Base-by-base conservation (phyloP, 2,113 vertebrate genomes). In the Balaenoptera acutorostrata region DNA sequence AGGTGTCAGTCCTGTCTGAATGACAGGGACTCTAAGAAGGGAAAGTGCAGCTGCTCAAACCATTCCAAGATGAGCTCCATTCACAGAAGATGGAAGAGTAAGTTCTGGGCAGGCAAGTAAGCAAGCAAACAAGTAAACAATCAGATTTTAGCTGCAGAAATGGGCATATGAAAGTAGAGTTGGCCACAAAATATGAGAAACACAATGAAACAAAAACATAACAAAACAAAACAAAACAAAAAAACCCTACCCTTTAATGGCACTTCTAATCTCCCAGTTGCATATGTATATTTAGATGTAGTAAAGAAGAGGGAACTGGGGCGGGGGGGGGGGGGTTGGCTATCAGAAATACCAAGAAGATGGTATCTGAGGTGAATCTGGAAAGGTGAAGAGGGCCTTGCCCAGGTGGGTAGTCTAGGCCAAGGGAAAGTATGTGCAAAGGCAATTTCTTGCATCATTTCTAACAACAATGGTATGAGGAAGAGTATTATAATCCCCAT, bases 141-240 rank as follows among this genome's bases (percentile, higher is more conserved):
- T 59, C 17, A 72, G n/a, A 36, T 59, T 78, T 88, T n/a, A 75
- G 64, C 9, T 72, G 44, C 75, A 94, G 77, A 84, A 85, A 93
- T 18, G 15, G 61, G 11, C 11, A 25, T 10, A 36, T 27, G 83
- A 87, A 89, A 18, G 33, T 17, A 33, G 0, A 85, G 5, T 4
- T 7, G 5, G 41, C 29, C 27, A 39, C 11, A 57, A 89, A 41
- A 39, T 77, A 91, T 8, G 61, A n/a, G 31, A n/a, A 90, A 68
- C 6, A 4, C 3, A n/a, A 14, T 15, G 49, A 78, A 86, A 46
- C 5, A 23, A 44, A 90, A 75, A 11, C 49, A 41, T 52, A 86
- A 61, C 12, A 36, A 57, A 81, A 59, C 12, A 23, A 27, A 84
- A 31, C 23, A 74, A 39, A 96, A 36, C 6, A 66, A 44, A n/a